These are phyloP conservation scores for Diachasma alloeum DNA, from an alignment of 1,140 invertebrate genomes.

Conservation along the genomic window DNA sequence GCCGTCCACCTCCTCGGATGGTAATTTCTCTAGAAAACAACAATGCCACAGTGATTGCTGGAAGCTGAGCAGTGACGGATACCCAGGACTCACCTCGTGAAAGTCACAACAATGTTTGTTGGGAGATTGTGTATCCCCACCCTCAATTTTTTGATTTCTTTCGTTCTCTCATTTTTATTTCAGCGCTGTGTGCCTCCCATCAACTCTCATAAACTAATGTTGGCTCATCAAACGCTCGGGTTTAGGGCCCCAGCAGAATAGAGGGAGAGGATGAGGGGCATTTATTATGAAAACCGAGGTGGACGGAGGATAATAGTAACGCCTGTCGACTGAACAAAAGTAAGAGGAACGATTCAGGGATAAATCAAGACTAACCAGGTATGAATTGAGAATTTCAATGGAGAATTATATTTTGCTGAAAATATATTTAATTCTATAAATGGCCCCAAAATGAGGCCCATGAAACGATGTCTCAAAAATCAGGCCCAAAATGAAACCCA, in stretches of 20 bases:
- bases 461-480: too few relatives aligned
- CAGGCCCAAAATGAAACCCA: too few relatives aligned
- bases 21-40: conserved; percentile 43
- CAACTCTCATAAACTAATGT: conserved; percentile 51
- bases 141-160: conserved; percentile 31
- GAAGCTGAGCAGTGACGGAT: conserved; percentile 52
- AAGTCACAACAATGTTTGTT: conserved; percentile 63
- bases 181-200: conserved; percentile 20
- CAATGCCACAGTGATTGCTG: conserved; percentile 44
- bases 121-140: conserved; percentile 19
- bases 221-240: conserved; percentile 46
- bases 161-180: conserved; percentile 26
- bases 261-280: conserved; percentile 34
- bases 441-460: too few relatives aligned
- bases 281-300: conserved; percentile 33
- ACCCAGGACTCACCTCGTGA: conserved; percentile 51
- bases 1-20: conserved; percentile 22
- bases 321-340: conserved; percentile 27
- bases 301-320: background rate
- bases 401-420: too few relatives aligned
- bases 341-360: conserved; percentile 36
- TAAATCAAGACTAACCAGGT: conserved; percentile 47
- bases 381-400: too few relatives aligned
- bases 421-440: too few relatives aligned
- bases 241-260: background rate